A percentile compares a stretch with the other conserved stretches of the same genome.
These are phyloP conservation scores for Chlamydotis undulata DNA, from an alignment of 2,113 vertebrate species.

Conservation along the genomic window DNA sequence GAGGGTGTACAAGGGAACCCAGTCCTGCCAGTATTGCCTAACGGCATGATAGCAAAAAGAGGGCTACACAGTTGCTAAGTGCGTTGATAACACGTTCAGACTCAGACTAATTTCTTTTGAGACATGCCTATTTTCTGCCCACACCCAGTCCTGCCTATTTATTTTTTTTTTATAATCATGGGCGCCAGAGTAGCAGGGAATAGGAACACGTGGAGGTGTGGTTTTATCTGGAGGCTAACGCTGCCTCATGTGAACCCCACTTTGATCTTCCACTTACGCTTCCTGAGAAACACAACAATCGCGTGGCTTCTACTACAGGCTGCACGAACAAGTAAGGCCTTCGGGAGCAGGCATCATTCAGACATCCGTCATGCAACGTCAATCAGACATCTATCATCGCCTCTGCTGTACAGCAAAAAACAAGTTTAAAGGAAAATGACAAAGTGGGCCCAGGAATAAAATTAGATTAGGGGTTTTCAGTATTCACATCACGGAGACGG, in stretches of 20 bases:
- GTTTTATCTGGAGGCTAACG: neutral
- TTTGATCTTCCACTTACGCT: neutral
- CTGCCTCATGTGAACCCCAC: neutral
- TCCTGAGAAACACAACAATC: neutral
- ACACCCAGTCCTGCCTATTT: neutral
- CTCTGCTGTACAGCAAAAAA: neutral
- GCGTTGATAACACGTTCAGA: neutral
- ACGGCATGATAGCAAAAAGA: rapidly evolving
- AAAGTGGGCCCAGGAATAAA: neutral
- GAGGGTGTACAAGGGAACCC: neutral
- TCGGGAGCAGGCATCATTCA: neutral
- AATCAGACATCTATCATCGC: neutral
- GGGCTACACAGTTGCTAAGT: neutral
- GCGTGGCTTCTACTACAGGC: neutral
- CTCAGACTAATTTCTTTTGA: neutral
- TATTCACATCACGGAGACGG: neutral
- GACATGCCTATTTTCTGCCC: neutral
- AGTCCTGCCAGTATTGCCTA: neutral
- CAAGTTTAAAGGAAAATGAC: neutral
- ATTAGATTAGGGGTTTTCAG: neutral
- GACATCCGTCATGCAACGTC: neutral
- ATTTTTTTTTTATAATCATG: rapidly evolving
- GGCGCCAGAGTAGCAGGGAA: neutral
- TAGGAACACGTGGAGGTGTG: neutral
- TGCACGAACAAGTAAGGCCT: neutral